Evolutionary conservation across 2,797 vertebrate genomes (phyloP).

Genomic region (Manis crassicaudata): DNA sequence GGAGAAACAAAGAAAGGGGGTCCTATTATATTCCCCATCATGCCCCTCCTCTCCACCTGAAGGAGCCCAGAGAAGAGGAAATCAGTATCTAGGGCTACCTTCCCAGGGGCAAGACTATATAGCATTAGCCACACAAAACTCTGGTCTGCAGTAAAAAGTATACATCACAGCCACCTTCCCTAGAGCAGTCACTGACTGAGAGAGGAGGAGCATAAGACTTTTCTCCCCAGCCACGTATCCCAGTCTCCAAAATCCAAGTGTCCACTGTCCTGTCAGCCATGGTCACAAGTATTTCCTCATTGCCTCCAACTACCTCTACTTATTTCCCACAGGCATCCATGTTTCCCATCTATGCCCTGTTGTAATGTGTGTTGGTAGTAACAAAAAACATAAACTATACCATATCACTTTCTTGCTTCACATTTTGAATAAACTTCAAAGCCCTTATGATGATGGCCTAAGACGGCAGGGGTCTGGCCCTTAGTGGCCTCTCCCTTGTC

Average conservation of each 20-base stretch:
- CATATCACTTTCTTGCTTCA: not conserved
- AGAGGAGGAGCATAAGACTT: not conserved
- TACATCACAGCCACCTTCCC: not conserved
- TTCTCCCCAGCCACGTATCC: no score
- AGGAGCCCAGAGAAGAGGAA: not conserved
- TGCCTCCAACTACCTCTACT: not conserved
- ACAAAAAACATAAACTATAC: not conserved
- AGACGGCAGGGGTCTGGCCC: not conserved
- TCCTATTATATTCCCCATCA: not conserved
- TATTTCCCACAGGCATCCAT: not conserved
- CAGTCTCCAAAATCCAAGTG: not conserved
- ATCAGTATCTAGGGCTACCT: not conserved
- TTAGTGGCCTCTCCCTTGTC: rapidly evolving
- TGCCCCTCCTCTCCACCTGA: not conserved
- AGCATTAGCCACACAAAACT: not conserved
- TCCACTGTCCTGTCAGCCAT: not conserved
- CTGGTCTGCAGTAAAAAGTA: not conserved
- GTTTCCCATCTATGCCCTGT: not conserved
- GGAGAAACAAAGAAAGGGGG: conserved; percentile 13
- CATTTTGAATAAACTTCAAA: not conserved
- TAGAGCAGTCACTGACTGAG: not conserved
- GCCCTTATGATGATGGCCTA: not conserved
- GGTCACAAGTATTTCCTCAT: not conserved
- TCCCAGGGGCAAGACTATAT: not conserved
- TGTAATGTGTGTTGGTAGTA: not conserved